Evolutionary conservation across 2,888 invertebrate genomes (phyloP), one percentile per base, ranked within the genome.

Genomic region (Tetropium fuscum): DNA sequence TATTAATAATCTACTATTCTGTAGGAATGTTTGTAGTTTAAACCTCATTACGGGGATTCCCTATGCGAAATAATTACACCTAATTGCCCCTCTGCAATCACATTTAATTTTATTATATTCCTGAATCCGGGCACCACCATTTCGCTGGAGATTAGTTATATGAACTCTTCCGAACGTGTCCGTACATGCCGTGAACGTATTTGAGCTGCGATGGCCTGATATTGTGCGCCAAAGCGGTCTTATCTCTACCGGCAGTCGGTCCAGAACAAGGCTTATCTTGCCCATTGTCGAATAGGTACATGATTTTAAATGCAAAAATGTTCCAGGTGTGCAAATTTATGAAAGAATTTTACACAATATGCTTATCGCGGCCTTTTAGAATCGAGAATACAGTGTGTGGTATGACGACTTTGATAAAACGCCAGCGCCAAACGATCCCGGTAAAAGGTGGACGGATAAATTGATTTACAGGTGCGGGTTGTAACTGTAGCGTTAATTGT

Each of bases 221-320:
- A 74, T 68, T 65, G 63, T 62, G 66, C 63, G 66, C 67, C 63
- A 57, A 58, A 64, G 68, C 66, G 65, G 60, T 64, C 63, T 74
- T 74, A 74, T 74, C 75, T 67, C 54, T 43, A 44, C 49, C 61
- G 53, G 47, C 70, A 71, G 58, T 34, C 13, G 20, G 34, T 10
- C 66, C 66, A 64, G 64, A 63, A 68, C 68, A 60, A 58, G 57
- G 51, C 63, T 66, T 72, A 68, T 68, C 71, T 70, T 60, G 47
- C 59, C 67, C 64, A 63, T 67, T 72, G 71, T 71, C 71, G 73
- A 72, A 74, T 73, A n/a, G n/a, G n/a, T n/a, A 72, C 60, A 70
- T 68, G 71, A 70, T 72, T 71, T 60, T 67, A 71, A 71, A 72
- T 64, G 63, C 59, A 3, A 51, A 51, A 38, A 40, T 40, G 25